A percentile compares a stretch with the other conserved stretches of the same genome.
phyloP scores from a whole-genome alignment of 1,140 invertebrate genomes.

The Calephelis nemesis region DNA sequence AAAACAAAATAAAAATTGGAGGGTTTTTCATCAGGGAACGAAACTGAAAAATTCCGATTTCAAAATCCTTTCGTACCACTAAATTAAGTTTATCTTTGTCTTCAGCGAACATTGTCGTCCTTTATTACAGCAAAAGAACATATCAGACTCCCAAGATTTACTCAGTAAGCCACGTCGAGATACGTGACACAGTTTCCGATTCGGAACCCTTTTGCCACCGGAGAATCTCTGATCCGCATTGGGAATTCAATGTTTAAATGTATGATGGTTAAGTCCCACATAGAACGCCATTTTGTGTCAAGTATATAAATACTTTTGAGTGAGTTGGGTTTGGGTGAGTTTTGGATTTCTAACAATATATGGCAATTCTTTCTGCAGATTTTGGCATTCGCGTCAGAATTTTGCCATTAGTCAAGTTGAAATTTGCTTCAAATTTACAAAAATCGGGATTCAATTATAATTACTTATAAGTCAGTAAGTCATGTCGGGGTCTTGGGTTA shows the following conservation, averaged over 20 bases:
- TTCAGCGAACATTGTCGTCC: conserved; percentile 10
- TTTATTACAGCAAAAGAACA: conserved; percentile 21
- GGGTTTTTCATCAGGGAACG: too few species aligned
- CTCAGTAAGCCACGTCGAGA: conserved; percentile 21
- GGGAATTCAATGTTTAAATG: conserved; percentile 22
- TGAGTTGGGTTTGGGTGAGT: too few species aligned
- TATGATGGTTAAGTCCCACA: conserved; percentile 19
- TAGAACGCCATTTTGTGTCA: conserved; percentile 18
- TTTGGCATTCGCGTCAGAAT: too few species aligned
- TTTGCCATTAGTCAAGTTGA: too few species aligned
- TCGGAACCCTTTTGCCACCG: conserved; percentile 22
- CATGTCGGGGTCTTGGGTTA: too few species aligned
- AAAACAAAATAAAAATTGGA: too few species aligned
- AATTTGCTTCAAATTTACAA: too few species aligned
- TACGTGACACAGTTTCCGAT: conserved; percentile 25
- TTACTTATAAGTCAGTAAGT: too few species aligned
- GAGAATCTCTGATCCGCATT: conserved; percentile 24
- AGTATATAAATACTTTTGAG: too few species aligned
- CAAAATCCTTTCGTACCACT: not conserved
- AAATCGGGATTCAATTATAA: too few species aligned
- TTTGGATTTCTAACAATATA: not conserved
- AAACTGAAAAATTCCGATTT: not conserved
- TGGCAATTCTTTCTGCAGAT: too few species aligned
- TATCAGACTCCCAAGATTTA: conserved; percentile 24
- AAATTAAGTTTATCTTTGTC: conserved; percentile 18